phyloP scores from a whole-genome alignment of 2,888 invertebrate species.

The Heterodera filipjevi region DNA sequence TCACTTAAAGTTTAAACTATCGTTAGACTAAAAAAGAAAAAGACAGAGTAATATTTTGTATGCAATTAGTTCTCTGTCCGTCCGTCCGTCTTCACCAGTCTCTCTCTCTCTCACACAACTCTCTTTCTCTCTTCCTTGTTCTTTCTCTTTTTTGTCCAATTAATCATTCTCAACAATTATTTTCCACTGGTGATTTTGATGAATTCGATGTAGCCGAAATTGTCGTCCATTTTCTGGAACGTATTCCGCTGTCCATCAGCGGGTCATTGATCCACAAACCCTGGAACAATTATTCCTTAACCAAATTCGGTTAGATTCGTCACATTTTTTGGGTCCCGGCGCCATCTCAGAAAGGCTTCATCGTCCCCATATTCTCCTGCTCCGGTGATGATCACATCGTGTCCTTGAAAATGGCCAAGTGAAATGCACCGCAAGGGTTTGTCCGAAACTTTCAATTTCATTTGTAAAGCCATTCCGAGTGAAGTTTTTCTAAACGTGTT shows the following conservation, averaged over 20 bases:
- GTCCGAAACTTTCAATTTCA: slow-evolving; percentile 70
- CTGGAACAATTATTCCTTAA: slow-evolving; percentile 37
- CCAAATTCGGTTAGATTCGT: slow-evolving; percentile 16
- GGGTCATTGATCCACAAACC: slow-evolving; percentile 64
- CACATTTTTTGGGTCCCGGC: slow-evolving; percentile 32
- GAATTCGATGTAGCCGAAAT: neutral
- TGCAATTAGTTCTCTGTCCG: too few relatives aligned
- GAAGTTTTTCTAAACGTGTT: slow-evolving; percentile 37
- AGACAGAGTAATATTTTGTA: too few relatives aligned
- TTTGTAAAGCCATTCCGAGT: slow-evolving; percentile 65
- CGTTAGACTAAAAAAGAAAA: too few relatives aligned
- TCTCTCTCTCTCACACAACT: too few relatives aligned
- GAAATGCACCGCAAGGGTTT: slow-evolving; percentile 68
- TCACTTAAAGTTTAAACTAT: too few relatives aligned
- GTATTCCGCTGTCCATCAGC: slow-evolving; percentile 42
- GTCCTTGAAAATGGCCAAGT: slow-evolving; percentile 40
- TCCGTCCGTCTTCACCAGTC: too few relatives aligned
- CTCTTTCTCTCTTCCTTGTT: too few relatives aligned
- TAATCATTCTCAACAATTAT: too few relatives aligned
- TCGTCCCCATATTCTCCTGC: slow-evolving; percentile 69
- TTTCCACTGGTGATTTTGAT: neutral
- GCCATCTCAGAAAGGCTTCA: slow-evolving; percentile 70
- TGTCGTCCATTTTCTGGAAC: slow-evolving; percentile 36
- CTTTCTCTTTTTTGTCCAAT: too few relatives aligned
- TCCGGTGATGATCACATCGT: slow-evolving; percentile 67